phyloP scores from a whole-genome alignment of 2,113 vertebrate genomes.

The Aphyosemion australe region DNA sequence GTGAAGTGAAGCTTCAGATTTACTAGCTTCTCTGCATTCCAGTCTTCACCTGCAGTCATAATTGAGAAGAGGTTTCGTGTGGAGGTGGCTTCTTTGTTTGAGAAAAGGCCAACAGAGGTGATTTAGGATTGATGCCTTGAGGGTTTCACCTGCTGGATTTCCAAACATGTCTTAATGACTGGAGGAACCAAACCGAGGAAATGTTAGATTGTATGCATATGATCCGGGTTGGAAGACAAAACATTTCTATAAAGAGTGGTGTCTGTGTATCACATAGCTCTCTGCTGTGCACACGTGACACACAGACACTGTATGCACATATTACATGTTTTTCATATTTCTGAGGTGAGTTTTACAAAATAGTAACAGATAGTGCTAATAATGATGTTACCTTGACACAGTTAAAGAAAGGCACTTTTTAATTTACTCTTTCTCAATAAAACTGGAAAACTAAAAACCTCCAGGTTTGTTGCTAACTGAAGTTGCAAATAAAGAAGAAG shows the following conservation, averaged over 20 bases:
- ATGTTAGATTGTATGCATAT: background rate
- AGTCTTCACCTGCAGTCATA: slow-evolving; percentile 8
- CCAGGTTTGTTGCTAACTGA: too few species aligned
- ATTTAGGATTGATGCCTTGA: background rate
- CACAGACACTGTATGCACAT: too few species aligned
- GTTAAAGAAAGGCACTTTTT: too few species aligned
- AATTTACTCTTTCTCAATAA: too few species aligned
- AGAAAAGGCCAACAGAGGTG: background rate
- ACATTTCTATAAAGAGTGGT: background rate
- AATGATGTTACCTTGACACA: too few species aligned
- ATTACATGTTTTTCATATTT: too few species aligned
- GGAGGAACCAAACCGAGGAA: background rate
- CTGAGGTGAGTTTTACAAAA: too few species aligned
- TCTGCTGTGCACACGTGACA: too few species aligned
- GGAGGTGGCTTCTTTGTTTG: background rate
- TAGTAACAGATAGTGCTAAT: too few species aligned
- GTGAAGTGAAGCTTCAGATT: background rate
- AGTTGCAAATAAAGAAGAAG: too few species aligned
- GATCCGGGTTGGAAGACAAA: background rate
- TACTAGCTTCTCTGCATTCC: slow-evolving; percentile 1
- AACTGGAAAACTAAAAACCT: too few species aligned
- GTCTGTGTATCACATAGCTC: too few species aligned
- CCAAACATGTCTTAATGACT: background rate
- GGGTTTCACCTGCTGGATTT: background rate
- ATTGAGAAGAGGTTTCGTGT: background rate